A percentile compares a stretch with the other conserved stretches of the same genome.
Evolutionary conservation across 2,888 invertebrate species (phyloP).

Genomic region (Chrysina gloriosa): DNA sequence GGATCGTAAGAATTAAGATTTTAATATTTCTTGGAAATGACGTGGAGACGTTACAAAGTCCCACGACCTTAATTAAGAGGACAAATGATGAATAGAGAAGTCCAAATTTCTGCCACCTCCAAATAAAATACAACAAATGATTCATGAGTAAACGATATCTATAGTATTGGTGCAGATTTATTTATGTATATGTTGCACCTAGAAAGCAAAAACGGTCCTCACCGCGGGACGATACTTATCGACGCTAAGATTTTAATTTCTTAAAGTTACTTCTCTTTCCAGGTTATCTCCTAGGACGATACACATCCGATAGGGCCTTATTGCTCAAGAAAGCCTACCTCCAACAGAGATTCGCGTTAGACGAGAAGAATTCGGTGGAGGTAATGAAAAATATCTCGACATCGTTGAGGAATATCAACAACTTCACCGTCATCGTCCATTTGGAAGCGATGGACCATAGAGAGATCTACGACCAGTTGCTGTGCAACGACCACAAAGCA

Average conservation of each 20-base stretch:
- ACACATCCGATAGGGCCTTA: slow-evolving; percentile 62
- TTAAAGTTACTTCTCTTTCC: slow-evolving; percentile 47
- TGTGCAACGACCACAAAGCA: slow-evolving; percentile 40
- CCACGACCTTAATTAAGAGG: too few relatives aligned
- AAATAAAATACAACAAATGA: too few relatives aligned
- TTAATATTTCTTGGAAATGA: too few relatives aligned
- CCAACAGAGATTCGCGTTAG: slow-evolving; percentile 54
- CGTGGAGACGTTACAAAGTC: too few relatives aligned
- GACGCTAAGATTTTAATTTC: slow-evolving; percentile 15
- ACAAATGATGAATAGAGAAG: too few relatives aligned
- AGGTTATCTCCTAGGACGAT: slow-evolving; percentile 66
- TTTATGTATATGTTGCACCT: too few relatives aligned
- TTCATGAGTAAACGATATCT: too few relatives aligned
- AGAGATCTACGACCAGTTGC: slow-evolving; percentile 42
- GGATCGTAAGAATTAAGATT: too few relatives aligned
- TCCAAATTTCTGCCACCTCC: too few relatives aligned
- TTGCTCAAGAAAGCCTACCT: slow-evolving; percentile 56
- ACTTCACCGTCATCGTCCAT: slow-evolving; percentile 42
- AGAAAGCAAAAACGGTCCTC: too few relatives aligned
- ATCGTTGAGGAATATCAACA: slow-evolving; percentile 45
- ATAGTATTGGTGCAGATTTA: too few relatives aligned
- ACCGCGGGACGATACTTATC: too few relatives aligned
- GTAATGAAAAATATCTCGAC: slow-evolving; percentile 51
- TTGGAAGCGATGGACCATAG: slow-evolving; percentile 35
- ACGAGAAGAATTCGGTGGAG: slow-evolving; percentile 56